phyloP scores from a whole-genome alignment of 2,888 invertebrate genomes.

The Trissolcus japonicus region DNA sequence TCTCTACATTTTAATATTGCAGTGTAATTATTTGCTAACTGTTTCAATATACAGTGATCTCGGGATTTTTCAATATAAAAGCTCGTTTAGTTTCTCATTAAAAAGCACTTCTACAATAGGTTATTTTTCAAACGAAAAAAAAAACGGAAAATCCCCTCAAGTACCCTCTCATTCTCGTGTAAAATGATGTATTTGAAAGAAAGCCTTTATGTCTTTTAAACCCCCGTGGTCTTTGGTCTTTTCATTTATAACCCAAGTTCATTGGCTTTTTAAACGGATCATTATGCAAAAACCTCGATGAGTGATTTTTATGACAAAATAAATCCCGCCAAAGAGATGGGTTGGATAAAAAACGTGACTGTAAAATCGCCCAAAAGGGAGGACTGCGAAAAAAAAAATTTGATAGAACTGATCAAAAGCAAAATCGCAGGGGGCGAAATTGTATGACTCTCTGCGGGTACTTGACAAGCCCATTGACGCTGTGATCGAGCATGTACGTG shows the following conservation, averaged over 20 bases:
- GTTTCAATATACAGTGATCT: too few relatives aligned
- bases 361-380: neutral
- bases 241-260: constrained; percentile 37
- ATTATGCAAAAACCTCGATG: neutral
- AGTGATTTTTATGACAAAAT: neutral
- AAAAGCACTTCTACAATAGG: too few relatives aligned
- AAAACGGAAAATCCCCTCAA: too few relatives aligned
- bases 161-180: neutral
- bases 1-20: too few relatives aligned
- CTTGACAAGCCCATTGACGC: constrained; percentile 47
- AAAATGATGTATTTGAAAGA: constrained; percentile 38
- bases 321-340: neutral
- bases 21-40: too few relatives aligned
- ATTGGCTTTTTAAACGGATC: constrained; percentile 16
- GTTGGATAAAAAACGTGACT: constrained; percentile 2
- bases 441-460: constrained; percentile 27
- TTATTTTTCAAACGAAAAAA: too few relatives aligned
- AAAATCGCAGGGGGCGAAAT: constrained; percentile 21
- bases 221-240: constrained; percentile 21
- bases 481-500: constrained; percentile 47
- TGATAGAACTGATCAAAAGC: constrained; percentile 32
- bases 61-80: too few relatives aligned
- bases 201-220: constrained; percentile 41
- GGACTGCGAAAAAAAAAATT: constrained; percentile 1
- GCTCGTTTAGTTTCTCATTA: too few relatives aligned